Percentiles rank a stretch among this genome's conserved stretches.
Evolutionary conservation across 2,797 vertebrate species (phyloP).

Genomic region (Trachops cirrhosus): DNA sequence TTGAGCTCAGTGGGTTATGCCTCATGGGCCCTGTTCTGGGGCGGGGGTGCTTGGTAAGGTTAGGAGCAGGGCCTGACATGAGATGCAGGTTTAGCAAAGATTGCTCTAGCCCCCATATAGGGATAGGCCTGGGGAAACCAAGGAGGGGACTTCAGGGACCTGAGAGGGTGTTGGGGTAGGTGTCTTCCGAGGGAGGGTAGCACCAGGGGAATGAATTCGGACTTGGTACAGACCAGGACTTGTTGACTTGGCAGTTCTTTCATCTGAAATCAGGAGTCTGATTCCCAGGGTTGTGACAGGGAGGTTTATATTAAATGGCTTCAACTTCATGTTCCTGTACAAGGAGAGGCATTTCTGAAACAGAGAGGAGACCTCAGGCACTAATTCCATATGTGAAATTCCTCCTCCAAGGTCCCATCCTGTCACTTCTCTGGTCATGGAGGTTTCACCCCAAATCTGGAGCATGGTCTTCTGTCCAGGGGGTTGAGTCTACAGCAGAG

Average conservation of each 20-base stretch:
- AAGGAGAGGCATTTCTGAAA: not conserved
- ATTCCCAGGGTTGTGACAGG: not conserved
- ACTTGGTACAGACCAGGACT: not conserved
- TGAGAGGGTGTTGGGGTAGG: not conserved
- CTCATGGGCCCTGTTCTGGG: not conserved
- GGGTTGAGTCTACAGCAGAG: not conserved
- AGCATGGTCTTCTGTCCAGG: not conserved
- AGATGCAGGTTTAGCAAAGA: not conserved
- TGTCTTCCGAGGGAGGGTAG: not conserved
- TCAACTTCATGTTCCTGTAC: not conserved
- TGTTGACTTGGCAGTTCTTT: not conserved
- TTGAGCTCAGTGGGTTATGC: not conserved
- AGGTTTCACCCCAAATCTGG: not conserved
- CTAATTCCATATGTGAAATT: not conserved
- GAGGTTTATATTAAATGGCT: not conserved
- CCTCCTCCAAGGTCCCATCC: not conserved
- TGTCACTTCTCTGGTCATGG: not conserved
- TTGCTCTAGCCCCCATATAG: not conserved
- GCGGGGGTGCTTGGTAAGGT: not conserved
- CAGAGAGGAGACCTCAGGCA: not conserved
- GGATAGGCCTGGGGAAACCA: not conserved
- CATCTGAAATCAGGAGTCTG: not conserved
- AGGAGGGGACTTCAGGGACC: not conserved
- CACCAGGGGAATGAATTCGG: not conserved
- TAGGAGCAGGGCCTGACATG: not conserved